phyloP scores from a whole-genome alignment of 1,140 invertebrate genomes.

The Goniozus legneri region DNA sequence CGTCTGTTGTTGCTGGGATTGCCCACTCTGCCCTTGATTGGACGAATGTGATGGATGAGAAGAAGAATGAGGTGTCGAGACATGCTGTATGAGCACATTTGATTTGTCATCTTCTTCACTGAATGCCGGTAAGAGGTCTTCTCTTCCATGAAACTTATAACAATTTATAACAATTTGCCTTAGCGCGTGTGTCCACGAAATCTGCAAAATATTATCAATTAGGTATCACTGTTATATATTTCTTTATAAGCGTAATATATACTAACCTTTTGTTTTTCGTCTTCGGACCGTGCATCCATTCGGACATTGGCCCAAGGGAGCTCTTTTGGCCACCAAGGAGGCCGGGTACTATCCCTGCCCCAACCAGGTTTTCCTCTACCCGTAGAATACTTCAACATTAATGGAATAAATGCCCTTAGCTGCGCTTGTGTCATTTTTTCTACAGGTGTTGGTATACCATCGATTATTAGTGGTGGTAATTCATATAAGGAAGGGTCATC shows the following conservation, averaged over 20 bases:
- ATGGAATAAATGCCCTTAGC: slow-evolving; percentile 91
- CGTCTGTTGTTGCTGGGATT: slow-evolving; percentile 52
- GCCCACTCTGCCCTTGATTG: slow-evolving; percentile 38
- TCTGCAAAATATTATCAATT: slow-evolving; percentile 58
- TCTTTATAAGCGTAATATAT: background rate
- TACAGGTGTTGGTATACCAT: slow-evolving; percentile 95
- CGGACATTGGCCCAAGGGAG: slow-evolving; percentile 96
- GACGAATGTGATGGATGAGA: slow-evolving; percentile 35
- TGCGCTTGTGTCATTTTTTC: slow-evolving; percentile 99
- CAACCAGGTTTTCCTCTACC: slow-evolving; percentile 95
- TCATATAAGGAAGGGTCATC: slow-evolving; percentile 93
- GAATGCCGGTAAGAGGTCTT: slow-evolving; percentile 92
- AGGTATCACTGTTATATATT: slow-evolving; percentile 11
- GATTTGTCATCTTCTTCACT: slow-evolving; percentile 84
- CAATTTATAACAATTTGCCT: slow-evolving; percentile 97
- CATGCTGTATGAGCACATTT: slow-evolving; percentile 47
- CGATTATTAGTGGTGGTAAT: slow-evolving; percentile 91
- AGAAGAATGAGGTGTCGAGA: slow-evolving; percentile 44
- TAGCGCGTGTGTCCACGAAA: slow-evolving; percentile 97
- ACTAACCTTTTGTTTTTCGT: slow-evolving; percentile 92
- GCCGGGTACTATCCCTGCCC: slow-evolving; percentile 92
- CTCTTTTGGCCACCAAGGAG: slow-evolving; percentile 97
- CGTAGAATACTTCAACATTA: slow-evolving; percentile 98
- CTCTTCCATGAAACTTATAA: slow-evolving; percentile 95
- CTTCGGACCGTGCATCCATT: slow-evolving; percentile 93